Evolutionary conservation across 2,888 invertebrate genomes (phyloP), one percentile per base, ranked within the genome.

Genomic region (Hoplodrina ambigua): DNA sequence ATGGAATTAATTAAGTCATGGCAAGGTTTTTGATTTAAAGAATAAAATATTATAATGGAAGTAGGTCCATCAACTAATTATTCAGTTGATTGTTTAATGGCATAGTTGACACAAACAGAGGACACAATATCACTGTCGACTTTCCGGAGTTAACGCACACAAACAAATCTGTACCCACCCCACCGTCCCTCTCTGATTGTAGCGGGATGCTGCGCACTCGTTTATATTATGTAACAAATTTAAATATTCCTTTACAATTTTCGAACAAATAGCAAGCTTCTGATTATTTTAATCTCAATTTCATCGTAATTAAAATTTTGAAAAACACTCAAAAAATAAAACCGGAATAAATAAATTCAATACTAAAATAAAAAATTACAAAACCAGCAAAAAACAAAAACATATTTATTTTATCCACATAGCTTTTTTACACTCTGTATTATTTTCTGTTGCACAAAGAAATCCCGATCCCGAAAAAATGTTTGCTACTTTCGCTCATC

Each of bases 151-250:
- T 62, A 64, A 80, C 85, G 72, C 84, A 84, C 85, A 84, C 85
- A 84, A 84, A 83, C 80, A 84, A 81, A 75, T 72, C 64, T 55
- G 37, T 69, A 72, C 57, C 81, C 81, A 86, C 86, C 86, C 78
- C 83, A 69, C 64, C 79, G 69, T 72, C 81, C 76, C 78, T 70
- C 68, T 77, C 81, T 83, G 80, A 78, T 82, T 79, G 66, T 81
- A 72, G 74, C 78, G 77, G 81, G 85, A 86, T 85, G 86, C 87
- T 88, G 90, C 91, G 90, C 90, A 88, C 86, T 87, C 68, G 83
- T 81, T 81, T 79, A 66, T 76, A 86, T 89, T 88, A 89, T 87
- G 83, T 89, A 89, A 88, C 84, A 25, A 72, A 73, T 60, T 73
- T 60, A 69, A 75, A 62, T 73, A 71, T 58, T 59, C 37, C n/a